These are phyloP conservation scores for Raja brachyura DNA, from an alignment of 2,113 vertebrate species.

Conservation along the genomic window DNA sequence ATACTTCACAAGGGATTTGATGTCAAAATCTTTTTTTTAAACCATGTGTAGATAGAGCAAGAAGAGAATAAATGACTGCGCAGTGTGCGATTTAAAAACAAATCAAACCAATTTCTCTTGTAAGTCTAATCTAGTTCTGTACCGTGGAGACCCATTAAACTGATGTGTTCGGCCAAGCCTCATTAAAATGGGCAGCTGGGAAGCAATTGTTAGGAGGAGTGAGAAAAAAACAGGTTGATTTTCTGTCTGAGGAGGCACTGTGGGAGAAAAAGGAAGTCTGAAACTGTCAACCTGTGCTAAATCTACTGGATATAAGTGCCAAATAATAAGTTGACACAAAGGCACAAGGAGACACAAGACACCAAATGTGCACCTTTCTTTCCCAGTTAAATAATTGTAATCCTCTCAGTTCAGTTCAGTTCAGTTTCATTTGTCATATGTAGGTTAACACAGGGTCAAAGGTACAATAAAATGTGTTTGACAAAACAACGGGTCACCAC, in stretches of 20 bases:
- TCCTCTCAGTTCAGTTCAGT: background rate
- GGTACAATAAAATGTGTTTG: too few species aligned
- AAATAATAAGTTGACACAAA: background rate
- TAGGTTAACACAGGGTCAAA: too few species aligned
- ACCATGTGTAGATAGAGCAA: background rate
- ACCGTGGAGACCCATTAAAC: slow-evolving; percentile 22
- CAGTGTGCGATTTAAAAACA: background rate
- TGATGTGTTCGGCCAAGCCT: background rate
- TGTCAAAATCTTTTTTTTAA: slow-evolving; percentile 29
- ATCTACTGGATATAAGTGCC: background rate
- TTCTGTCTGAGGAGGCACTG: slow-evolving; percentile 7
- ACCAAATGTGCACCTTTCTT: background rate
- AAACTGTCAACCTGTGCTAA: slow-evolving; percentile 18
- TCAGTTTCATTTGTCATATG: too few species aligned
- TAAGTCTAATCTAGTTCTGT: slow-evolving; percentile 12
- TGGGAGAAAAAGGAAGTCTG: slow-evolving; percentile 10
- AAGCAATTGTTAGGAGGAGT: background rate
- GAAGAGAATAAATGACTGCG: slow-evolving; percentile 5
- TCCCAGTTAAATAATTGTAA: background rate
- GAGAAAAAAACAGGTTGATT: slow-evolving; percentile 12
- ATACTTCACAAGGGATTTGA: background rate
- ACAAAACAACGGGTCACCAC: too few species aligned
- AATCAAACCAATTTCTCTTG: background rate
- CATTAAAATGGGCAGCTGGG: slow-evolving; percentile 31
- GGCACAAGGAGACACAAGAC: background rate